Base-by-base conservation (phyloP, 2,797 vertebrate species). In the Loris lydekkerianus region DNA sequence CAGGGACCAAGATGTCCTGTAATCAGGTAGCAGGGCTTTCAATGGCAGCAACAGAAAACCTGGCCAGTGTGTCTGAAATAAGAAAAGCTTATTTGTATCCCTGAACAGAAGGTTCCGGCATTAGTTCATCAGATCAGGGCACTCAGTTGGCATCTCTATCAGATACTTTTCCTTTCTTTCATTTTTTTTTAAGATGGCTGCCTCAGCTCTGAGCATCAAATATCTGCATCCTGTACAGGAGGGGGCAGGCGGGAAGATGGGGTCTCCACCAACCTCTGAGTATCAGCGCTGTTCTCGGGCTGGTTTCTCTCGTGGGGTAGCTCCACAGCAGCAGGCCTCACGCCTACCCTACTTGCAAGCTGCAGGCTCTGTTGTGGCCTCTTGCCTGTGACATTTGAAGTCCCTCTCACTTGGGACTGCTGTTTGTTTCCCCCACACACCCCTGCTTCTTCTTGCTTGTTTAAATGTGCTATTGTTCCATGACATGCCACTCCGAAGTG, bases 1-100 rank as follows among this genome's bases (percentile, higher is more conserved):
- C 7, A 0, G 37, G 63, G 73, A 25, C 67, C 46, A 8, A 4
- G 17, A 14, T 69, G 82, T 20, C 1, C 70, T 0, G 0, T 0
- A 46, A 0, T 49, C 37, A 46, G 67, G 43, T n/a, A 34, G 89
- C 58, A 43, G 37, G 5, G 5, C 63, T 34, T 6, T 13, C 23
- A 14, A 53, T 40, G 5, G 56, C 78, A 34, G 78, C 15, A 20
- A 18, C 31, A 60, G 94, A 40, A 63, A 73, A 49, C 20, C 53
- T 27, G 70, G 75, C 56, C 0, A 0, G 2, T 1, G 53, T 37
- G 31, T 37, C 67, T 80, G 88, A 86, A 76, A 10, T 11, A 21
- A 40, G 61, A 34, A 58, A 60, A 23, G 49, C 60, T 84, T 78
- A 11, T n/a, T 53, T 61, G 73, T 60, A 46, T 61, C 56, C n/a